phyloP scores from a whole-genome alignment of 2,888 invertebrate species.

The Ariolimax columbianus region DNA sequence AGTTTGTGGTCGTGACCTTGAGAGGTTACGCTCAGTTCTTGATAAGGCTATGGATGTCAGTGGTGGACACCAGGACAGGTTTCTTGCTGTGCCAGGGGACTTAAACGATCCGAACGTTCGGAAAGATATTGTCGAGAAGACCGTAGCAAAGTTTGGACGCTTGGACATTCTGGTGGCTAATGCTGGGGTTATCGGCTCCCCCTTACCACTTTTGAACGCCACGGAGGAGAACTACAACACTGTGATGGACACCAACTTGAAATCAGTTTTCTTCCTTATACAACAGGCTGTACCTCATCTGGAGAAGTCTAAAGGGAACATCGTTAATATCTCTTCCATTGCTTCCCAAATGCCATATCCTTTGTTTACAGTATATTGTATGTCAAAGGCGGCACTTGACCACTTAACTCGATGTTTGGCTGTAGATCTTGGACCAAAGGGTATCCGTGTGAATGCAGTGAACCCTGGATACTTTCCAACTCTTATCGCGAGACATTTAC shows the following conservation, averaged over 20 bases:
- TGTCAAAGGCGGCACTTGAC: too few species aligned
- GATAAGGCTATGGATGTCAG: not conserved
- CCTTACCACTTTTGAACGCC: not conserved
- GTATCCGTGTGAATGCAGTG: constrained; percentile 6
- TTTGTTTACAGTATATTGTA: not conserved
- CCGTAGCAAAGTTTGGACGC: constrained; percentile 24
- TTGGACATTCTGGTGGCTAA: constrained; percentile 41
- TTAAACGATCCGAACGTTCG: constrained; percentile 8
- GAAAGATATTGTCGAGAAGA: constrained; percentile 7
- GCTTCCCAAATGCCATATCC: constrained; percentile 5
- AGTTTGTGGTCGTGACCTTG: constrained; percentile 36
- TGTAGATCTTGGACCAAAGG: constrained; percentile 25
- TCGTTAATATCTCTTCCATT: constrained; percentile 21
- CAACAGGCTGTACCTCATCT: too few species aligned
- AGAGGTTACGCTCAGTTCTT: constrained; percentile 12
- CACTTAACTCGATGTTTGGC: too few species aligned
- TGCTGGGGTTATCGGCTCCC: not conserved
- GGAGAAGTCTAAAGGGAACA: too few species aligned
- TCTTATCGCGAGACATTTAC: not conserved
- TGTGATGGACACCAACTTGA: constrained; percentile 46
- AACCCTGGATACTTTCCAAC: constrained; percentile 27
- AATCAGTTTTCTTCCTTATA: too few species aligned
- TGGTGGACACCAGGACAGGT: constrained; percentile 28
- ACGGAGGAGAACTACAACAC: constrained; percentile 34
- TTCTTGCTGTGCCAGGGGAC: constrained; percentile 22